Percentiles rank a stretch among this genome's conserved stretches.
Conservation (phyloP, 2,113 vertebrate genomes). For the Ochotona curzoniae region DNA sequence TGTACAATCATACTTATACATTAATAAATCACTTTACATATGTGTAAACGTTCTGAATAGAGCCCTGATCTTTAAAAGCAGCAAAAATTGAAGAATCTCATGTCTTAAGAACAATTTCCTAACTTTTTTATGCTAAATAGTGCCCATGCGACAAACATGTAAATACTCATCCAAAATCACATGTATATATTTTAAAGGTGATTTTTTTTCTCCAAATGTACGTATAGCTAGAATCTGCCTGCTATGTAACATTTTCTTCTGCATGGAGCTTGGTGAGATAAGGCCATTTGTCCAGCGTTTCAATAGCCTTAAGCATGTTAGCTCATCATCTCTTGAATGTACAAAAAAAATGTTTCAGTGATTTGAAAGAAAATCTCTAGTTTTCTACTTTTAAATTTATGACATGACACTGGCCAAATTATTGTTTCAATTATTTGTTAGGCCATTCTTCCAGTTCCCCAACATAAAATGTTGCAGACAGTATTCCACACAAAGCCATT, state of each 20-base stretch:
- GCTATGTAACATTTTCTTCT: slow-evolving; percentile 84
- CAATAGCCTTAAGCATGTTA: slow-evolving; percentile 89
- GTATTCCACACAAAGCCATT: slow-evolving; percentile 60
- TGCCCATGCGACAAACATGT: slow-evolving; percentile 81
- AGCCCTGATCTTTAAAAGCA: slow-evolving; percentile 72
- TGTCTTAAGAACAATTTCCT: slow-evolving; percentile 76
- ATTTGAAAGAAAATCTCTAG: slow-evolving; percentile 74
- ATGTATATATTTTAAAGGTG: slow-evolving; percentile 87
- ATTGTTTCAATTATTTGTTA: slow-evolving; percentile 63
- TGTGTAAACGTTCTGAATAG: slow-evolving; percentile 58
- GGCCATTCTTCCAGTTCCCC: slow-evolving; percentile 57
- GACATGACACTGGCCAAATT: slow-evolving; percentile 56
- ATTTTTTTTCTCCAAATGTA: slow-evolving; percentile 82
- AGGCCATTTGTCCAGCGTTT: slow-evolving; percentile 84
- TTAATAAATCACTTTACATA: slow-evolving; percentile 1
- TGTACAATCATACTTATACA: slow-evolving; percentile 34
- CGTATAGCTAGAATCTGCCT: slow-evolving; percentile 84
- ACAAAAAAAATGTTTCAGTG: slow-evolving; percentile 75
- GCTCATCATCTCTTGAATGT: slow-evolving; percentile 86
- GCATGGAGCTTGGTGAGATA: slow-evolving; percentile 85
- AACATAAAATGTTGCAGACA: slow-evolving; percentile 62
- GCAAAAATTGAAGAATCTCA: slow-evolving; percentile 66
- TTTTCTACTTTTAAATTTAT: slow-evolving; percentile 83
- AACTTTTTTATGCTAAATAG: slow-evolving; percentile 81
- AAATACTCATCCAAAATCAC: slow-evolving; percentile 82